Base-by-base conservation (phyloP, 92 coral and sea anemone genomes). In the Bergia puertoricense region DNA sequence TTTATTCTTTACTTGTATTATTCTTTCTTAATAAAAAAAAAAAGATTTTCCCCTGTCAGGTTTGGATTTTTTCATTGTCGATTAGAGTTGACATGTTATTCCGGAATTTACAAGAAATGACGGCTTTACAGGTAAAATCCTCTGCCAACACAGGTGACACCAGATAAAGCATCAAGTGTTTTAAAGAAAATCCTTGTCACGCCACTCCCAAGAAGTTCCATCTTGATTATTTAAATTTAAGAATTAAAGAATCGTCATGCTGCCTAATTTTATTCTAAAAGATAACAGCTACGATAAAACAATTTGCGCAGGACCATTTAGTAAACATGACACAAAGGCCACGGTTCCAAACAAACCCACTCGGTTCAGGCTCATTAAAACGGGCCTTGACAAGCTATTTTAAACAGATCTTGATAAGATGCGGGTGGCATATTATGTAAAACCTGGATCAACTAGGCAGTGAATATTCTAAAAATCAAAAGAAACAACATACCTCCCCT, bases 211-310 rank as follows among this genome's bases (percentile, higher is more conserved):
- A 15, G 50, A 41, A 38, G 16, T 18, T 22, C 16, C n/a, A 20
- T 62, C 22, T 22, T 62, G 69, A 18, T 2, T 62, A 62, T 0
- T 62, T 2, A 18, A 16, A 18, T 16, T 3, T 62, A 16, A 16
- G 0, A 57, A 16, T 23, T 14, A 57, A 80, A 8, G 40, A 14
- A 36, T 83, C 51, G 36, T 42, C 62, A 67, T 83, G 67, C 78
- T 44, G 13, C 38, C 87, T 51, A 46, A 45, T 84, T 48, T n/a
- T 69, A 84, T 69, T 38, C 87, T 20, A 68, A 67, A 68, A 44
- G 57, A 40, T 67, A 83, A n/a, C 77, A 48, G 62, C 5, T 14
- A 40, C n/a, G 76, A 82, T 44, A 41, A n/a, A 36, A 69, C 59
- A 50, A 84, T 69, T 30, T 66, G 23, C 76, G 23, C 13, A n/a